Evolutionary conservation across 2,888 invertebrate species (phyloP).

Genomic region (Drosophila fungiperda): DNA sequence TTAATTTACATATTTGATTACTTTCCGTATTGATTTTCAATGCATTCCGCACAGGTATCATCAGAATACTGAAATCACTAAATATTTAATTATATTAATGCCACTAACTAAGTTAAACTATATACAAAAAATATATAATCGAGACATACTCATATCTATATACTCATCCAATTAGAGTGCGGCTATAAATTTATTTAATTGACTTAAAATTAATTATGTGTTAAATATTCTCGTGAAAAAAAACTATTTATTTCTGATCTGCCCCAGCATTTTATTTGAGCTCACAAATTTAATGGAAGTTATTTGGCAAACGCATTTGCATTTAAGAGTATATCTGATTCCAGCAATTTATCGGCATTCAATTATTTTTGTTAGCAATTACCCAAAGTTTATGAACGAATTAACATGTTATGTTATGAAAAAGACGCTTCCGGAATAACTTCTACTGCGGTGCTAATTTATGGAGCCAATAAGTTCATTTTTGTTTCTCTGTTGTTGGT

Average conservation of each 20-base stretch:
- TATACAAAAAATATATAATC: background rate
- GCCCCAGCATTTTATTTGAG: background rate
- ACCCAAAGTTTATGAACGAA: constrained; percentile 36
- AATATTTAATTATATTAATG: background rate
- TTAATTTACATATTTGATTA: constrained; percentile 43
- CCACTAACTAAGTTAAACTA: background rate
- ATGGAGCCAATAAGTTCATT: constrained; percentile 79
- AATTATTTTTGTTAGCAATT: constrained; percentile 28
- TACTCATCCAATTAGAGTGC: background rate
- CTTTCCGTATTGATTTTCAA: constrained; percentile 25
- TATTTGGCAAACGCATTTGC: background rate
- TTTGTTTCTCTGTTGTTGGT: constrained; percentile 71
- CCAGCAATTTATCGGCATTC: background rate
- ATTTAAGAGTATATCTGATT: background rate
- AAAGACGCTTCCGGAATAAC: constrained; percentile 51
- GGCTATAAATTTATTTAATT: background rate
- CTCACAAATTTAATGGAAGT: background rate
- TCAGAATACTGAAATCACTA: background rate
- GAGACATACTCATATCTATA: no score
- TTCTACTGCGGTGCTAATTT: constrained; percentile 69
- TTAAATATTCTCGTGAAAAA: background rate
- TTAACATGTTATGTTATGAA: constrained; percentile 40
- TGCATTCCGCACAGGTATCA: background rate
- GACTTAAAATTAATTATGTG: background rate
- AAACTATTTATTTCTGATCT: background rate